Base-by-base conservation (phyloP, 2,113 vertebrate genomes). In the Rhynchomys soricoides region DNA sequence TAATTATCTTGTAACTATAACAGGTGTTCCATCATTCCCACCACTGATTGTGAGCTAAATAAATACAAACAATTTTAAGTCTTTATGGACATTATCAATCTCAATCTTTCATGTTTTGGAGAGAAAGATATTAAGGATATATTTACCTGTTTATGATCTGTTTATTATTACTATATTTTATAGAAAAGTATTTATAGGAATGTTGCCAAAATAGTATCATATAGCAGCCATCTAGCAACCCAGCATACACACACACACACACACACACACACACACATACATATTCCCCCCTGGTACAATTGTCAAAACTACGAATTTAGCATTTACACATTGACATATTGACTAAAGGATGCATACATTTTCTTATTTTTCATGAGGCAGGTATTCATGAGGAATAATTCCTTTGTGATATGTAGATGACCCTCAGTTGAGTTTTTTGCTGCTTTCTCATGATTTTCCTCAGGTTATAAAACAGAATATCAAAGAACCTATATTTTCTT, bases 291-390 rank as follows among this genome's bases (percentile, higher is more conserved):
- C 59, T 21, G 34, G 37, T 62, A 31, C 13, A 89, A 4, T 71
- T 91, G 24, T 75, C 50, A 89, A 89, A 96, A 95, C 34, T 83
- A 68, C 71, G 37, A 75, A 86, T 4, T 82, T 77, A 86, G 21
- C 57, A 59, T 21, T 7, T 6, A 59, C 21, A 59, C 45, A 78
- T 5, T 83, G 24, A 2, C 12, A 48, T 62, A 45, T 74, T 81
- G 74, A 55, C 48, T 91, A 7, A 48, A 22, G 11, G 22, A 16
- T 85, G 3, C 9, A 40, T 31, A 31, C 3, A 17, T 45, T 43
- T 85, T 31, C 24, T 31, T 31, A 57, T 55, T 19, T 90, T 88
- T 91, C 9, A 62, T 50, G 16, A 37, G 26, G n/a, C 3, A 90
- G 55, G 8, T 77, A 40, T 70, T 87, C 29, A 31, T 86, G 0